Evolutionary conservation across 2,113 vertebrate genomes (phyloP).

Genomic region (Pristiophorus japonicus): DNA sequence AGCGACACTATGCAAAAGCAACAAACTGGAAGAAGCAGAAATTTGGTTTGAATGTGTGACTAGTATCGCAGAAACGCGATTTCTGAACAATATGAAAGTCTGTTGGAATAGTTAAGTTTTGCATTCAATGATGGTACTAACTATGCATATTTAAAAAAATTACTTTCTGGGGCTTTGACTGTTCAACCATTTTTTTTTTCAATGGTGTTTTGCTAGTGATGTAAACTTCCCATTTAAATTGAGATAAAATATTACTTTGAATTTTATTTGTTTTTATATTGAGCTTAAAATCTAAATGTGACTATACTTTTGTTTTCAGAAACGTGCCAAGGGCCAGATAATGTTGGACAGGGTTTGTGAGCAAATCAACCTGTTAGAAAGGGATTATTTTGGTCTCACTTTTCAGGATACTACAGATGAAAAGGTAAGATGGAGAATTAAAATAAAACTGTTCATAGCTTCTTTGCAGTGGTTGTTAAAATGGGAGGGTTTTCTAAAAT

Average conservation of each 20-base stretch:
- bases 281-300: neutral
- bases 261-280: neutral
- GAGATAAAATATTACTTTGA: neutral
- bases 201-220: neutral
- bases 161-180: neutral
- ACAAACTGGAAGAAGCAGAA: neutral
- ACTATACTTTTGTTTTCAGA: conserved; percentile 53
- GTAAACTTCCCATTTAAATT: neutral
- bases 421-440: conserved; percentile 56
- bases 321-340: conserved; percentile 69
- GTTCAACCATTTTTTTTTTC: neutral
- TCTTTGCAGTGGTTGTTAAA: neutral
- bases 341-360: conserved; percentile 72
- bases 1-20: neutral
- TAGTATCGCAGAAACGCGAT: neutral
- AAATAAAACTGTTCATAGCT: neutral
- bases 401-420: conserved; percentile 66
- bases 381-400: conserved; percentile 73
- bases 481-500: neutral
- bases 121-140: neutral
- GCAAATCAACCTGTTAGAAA: conserved; percentile 76
- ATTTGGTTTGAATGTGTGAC: neutral
- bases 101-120: neutral
- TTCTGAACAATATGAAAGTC: neutral
- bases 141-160: neutral